A percentile compares a stretch with the other conserved stretches of the same genome.
These are phyloP conservation scores for Bedellia somnulentella DNA, from an alignment of 2,888 invertebrate genomes.

Conservation along the genomic window DNA sequence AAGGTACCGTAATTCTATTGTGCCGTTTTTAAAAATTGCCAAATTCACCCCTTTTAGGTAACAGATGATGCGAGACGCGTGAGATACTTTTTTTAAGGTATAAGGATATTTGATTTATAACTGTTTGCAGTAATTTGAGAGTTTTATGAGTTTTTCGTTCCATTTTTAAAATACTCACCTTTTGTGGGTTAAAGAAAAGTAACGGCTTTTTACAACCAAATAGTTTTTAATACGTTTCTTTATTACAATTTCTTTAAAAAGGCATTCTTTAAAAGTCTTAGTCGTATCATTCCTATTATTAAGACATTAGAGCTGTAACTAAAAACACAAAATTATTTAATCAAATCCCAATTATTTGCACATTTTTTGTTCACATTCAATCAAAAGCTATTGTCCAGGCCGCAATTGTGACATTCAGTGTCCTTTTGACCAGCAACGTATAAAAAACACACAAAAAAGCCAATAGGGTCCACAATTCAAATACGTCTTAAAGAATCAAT, in stretches of 20 bases:
- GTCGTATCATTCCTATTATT: too few relatives aligned
- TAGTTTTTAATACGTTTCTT: neutral
- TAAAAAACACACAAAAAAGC: slow-evolving; percentile 22
- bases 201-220: slow-evolving; percentile 25
- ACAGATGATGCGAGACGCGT: slow-evolving; percentile 44
- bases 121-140: slow-evolving; percentile 60
- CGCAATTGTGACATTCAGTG: slow-evolving; percentile 25
- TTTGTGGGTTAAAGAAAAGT: slow-evolving; percentile 32
- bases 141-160: slow-evolving; percentile 31
- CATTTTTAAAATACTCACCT: too few relatives aligned
- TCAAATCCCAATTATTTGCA: too few relatives aligned
- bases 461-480: slow-evolving; percentile 31
- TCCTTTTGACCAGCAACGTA: slow-evolving; percentile 31
- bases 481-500: slow-evolving; percentile 13
- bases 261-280: too few relatives aligned
- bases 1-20: slow-evolving; percentile 37
- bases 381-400: slow-evolving; percentile 41
- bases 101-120: slow-evolving; percentile 47
- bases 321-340: too few relatives aligned
- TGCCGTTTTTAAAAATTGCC: slow-evolving; percentile 22
- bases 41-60: slow-evolving; percentile 51
- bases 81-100: slow-evolving; percentile 43
- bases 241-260: too few relatives aligned
- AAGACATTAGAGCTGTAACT: too few relatives aligned
- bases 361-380: slow-evolving; percentile 28